Percentiles rank a stretch among this genome's conserved stretches.
Evolutionary conservation across 2,888 invertebrate genomes (phyloP).

Genomic region (Proisotoma minuta): DNA sequence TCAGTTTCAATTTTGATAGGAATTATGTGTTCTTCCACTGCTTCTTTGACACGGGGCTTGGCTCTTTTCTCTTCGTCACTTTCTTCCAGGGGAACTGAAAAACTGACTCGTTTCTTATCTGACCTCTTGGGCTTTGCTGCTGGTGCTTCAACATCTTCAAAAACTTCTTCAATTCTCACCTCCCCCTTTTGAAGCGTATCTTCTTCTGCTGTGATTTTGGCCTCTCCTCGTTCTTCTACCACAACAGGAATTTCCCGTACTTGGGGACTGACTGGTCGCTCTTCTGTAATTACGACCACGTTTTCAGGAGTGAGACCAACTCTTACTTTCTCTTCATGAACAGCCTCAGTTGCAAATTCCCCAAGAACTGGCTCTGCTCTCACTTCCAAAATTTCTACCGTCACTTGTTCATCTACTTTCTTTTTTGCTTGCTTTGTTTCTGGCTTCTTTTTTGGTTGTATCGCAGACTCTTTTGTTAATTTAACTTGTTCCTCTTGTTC

Average conservation of each 20-base stretch:
- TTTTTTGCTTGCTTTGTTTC: not conserved
- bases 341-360: not conserved
- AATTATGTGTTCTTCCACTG: not conserved
- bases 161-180: constrained; percentile 12
- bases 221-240: not conserved
- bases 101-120: not conserved
- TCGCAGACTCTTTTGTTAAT: not conserved
- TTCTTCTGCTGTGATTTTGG: not conserved
- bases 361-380: not conserved
- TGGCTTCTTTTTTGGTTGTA: not conserved
- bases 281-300: not conserved
- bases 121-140: no score
- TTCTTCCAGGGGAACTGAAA: not conserved
- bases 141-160: not conserved
- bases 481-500: not conserved
- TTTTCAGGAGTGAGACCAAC: not conserved
- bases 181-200: constrained; percentile 2
- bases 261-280: not conserved
- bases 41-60: not conserved
- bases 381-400: not conserved
- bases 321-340: constrained; percentile 1
- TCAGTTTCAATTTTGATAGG: not conserved
- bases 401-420: not conserved
- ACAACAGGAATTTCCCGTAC: constrained; percentile 12
- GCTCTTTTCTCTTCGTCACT: not conserved